Conservation (phyloP, 2,888 invertebrate species). For the Automeris io region DNA sequence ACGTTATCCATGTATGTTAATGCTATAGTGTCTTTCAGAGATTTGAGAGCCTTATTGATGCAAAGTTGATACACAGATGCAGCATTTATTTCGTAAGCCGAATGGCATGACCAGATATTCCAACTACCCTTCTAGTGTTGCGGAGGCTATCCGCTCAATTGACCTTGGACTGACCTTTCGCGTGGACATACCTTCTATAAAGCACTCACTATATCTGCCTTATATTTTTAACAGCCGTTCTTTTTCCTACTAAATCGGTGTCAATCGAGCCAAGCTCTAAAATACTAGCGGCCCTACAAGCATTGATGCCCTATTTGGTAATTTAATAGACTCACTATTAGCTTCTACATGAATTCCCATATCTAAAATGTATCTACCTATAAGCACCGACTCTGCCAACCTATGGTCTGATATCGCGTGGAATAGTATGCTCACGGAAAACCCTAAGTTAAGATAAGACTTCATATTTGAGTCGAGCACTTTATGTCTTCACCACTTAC, state of each 20-base stretch:
- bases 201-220: slow-evolving; percentile 9
- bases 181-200: slow-evolving; percentile 14
- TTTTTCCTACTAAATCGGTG: slow-evolving; percentile 13
- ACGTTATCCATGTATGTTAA: slow-evolving; percentile 31
- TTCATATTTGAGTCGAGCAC: neutral
- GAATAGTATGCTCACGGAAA: neutral
- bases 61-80: slow-evolving; percentile 15
- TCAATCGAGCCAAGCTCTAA: slow-evolving; percentile 13
- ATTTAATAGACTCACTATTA: neutral
- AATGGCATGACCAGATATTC: slow-evolving; percentile 29
- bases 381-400: slow-evolving; percentile 2
- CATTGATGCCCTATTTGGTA: neutral
- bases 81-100: slow-evolving; percentile 22
- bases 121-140: slow-evolving; percentile 26
- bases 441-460: neutral
- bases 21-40: slow-evolving; percentile 10
- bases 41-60: slow-evolving; percentile 4
- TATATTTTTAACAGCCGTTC: slow-evolving; percentile 7
- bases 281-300: neutral
- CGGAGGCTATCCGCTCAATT: slow-evolving; percentile 26
- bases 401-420: slow-evolving; percentile 5
- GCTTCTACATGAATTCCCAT: neutral
- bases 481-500: too few relatives aligned
- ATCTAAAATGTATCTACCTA: slow-evolving; percentile 6
- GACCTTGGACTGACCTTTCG: slow-evolving; percentile 13